Base-by-base conservation (phyloP, 2,797 vertebrate genomes). In the Carduelis carduelis region DNA sequence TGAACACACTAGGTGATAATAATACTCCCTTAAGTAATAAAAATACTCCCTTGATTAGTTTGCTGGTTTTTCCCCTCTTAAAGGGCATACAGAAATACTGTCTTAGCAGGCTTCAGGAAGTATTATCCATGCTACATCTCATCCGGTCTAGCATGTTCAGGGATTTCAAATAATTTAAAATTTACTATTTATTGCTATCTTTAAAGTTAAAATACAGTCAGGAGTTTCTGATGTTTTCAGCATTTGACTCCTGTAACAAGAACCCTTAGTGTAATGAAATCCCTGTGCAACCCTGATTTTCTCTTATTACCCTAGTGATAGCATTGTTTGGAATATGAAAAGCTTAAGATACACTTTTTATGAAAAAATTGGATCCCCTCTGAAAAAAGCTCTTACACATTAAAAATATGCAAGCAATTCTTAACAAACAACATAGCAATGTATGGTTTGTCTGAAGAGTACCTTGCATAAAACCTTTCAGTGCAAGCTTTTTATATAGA, bases 211-310 rank as follows among this genome's bases (percentile, higher is more conserved):
- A 93, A 70, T 63, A 76, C 90, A 66, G n/a, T 74, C 8, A 20
- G 50, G 69, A 92, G 30, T 41, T 89, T 95, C 41, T 93, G 75
- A 91, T 24, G 57, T 96, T 97, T 97, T 87, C 93, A 95, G 56
- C 24, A 76, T 87, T 97, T 94, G 84, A 87, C 59, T 97, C 80
- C 71, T 93, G 63, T 65, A 94, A 93, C 75, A 93, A 71, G 35
- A 97, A 35, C 34, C 66, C 60, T 87, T 57, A 64, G 43, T 65
- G 53, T 93, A 87, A 89, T 95, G 56, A 97, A 97, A 88, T 96
- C 75, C 61, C 69, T 95, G 12, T 89, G 50, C 64, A 79, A 46
- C 35, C 80, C 66, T 76, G 57, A 72, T 95, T 96, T 97, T 95
- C 70, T 87, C 27, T 91, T 95, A 92, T 88, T 96, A 78, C 20